Base-by-base conservation (phyloP, 2,797 vertebrate genomes). In the Diplodus puntazzo region DNA sequence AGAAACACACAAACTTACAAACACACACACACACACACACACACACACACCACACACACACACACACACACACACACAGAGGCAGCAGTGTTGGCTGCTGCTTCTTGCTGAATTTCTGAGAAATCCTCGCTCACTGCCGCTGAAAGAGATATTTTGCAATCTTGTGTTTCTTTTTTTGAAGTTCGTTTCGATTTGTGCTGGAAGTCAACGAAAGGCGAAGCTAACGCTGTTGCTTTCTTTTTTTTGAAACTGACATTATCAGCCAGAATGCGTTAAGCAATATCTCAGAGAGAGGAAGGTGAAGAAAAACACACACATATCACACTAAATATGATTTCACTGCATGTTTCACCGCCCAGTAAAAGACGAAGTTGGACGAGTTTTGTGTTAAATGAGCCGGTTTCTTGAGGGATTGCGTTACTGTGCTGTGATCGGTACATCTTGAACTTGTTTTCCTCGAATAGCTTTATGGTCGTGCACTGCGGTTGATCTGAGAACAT, bases 31-130 rank as follows among this genome's bases (percentile, higher is more conserved):
- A 48, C 64, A 30, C 25, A 65, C 43, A n/a, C 39, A 30, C 77
- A 27, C 34, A 63, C 59, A 25, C 13, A 59, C 60, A 48, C 54
- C 77, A 59, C 59, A 48, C 46, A 53, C 39, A 21, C 43, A 70
- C 17, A 42, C 21, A 48, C 64, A 48, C 64, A 30, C 59, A 25
- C 13, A 59, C 60, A 48, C 54, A 53, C 25, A 14, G 9, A 39
- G 20, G 30, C 43, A 14, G 43, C 55, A 27, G 12, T 18, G 55
- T 63, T 63, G 42, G 9, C 39, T 48, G 5, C 21, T 43, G 46
- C n/a, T 23, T 50, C 48, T 20, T 34, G 42, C 25, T 55, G 21
- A 13, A 16, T 21, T 39, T 39, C 39, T 39, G 10, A 39, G 39
- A 39, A 39, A 39, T 39, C 39, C 39, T 10, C 39, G 9, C 39